Conservation (phyloP, 2,797 vertebrate genomes). For the Uromys caudimaculatus region DNA sequence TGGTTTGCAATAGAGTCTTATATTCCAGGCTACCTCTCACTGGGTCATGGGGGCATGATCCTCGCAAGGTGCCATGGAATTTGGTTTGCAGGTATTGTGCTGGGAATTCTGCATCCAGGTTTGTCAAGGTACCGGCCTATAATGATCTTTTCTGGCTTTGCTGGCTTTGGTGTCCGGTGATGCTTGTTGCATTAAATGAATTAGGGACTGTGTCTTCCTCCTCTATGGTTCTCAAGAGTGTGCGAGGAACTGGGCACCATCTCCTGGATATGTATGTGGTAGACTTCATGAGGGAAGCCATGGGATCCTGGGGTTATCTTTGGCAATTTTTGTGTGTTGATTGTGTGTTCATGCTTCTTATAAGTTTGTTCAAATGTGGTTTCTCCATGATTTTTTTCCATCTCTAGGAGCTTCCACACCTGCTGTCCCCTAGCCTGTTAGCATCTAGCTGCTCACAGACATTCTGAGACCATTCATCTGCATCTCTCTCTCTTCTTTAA, state of each 20-base stretch:
- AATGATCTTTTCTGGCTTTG: not conserved
- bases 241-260: not conserved
- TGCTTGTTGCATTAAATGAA: not conserved
- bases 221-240: not conserved
- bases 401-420: not conserved
- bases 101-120: not conserved
- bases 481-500: not conserved
- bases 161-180: not conserved
- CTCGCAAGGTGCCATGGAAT: not conserved
- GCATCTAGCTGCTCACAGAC: not conserved
- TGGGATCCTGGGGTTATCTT: not conserved
- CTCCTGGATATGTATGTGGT: not conserved
- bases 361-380: not conserved
- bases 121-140: not conserved
- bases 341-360: not conserved
- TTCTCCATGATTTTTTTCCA: not conserved
- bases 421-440: not conserved
- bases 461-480: not conserved
- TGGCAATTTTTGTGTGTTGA: slow-evolving; percentile 8
- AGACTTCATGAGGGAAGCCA: not conserved
- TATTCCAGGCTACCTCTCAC: not conserved
- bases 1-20: not conserved
- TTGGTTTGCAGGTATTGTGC: not conserved
- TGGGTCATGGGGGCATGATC: not conserved
- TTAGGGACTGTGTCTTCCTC: not conserved